These are phyloP conservation scores for Anser cygnoides DNA, from an alignment of 2,113 vertebrate genomes.

Conservation along the genomic window DNA sequence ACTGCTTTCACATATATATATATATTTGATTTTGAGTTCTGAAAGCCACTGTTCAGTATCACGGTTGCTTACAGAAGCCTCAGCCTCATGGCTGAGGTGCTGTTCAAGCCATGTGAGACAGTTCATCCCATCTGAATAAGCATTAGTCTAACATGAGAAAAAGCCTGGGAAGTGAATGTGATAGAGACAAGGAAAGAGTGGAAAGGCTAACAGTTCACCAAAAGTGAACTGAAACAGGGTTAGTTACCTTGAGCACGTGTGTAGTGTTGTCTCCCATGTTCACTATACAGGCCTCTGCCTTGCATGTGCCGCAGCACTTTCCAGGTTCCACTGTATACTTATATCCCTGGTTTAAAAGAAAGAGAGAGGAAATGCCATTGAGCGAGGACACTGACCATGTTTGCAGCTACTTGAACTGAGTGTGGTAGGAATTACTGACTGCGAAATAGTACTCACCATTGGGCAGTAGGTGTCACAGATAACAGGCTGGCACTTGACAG, in stretches of 20 bases:
- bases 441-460: conserved; percentile 42
- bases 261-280: neutral
- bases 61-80: neutral
- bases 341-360: conserved; percentile 72
- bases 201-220: neutral
- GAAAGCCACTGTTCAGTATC: neutral
- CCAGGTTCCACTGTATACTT: conserved; percentile 32
- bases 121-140: neutral
- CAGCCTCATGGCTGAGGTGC: neutral
- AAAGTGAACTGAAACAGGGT: neutral
- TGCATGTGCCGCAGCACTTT: conserved; percentile 71
- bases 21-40: neutral
- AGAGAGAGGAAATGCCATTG: neutral
- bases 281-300: conserved; percentile 32
- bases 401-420: neutral
- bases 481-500: conserved; percentile 53
- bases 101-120: neutral
- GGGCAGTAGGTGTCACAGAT: conserved; percentile 67
- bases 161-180: neutral
- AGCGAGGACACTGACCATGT: neutral
- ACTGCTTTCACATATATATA: neutral
- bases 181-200: neutral
- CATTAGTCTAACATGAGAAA: neutral
- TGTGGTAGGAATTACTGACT: neutral
- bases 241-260: conserved; percentile 49